Conservation (phyloP, 2,113 vertebrate genomes). For the Anser brachyrhynchus region DNA sequence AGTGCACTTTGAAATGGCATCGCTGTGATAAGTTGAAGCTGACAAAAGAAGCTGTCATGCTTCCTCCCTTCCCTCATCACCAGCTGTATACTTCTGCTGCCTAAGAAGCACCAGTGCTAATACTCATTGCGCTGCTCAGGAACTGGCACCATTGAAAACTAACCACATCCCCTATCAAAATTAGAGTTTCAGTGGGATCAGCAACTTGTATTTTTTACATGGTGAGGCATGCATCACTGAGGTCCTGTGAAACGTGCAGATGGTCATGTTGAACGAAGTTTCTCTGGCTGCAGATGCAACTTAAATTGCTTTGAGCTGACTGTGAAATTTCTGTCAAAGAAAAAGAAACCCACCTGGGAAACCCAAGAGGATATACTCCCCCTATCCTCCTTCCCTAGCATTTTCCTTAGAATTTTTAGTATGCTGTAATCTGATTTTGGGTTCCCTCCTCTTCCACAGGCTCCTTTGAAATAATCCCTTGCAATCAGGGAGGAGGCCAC, state of each 20-base stretch:
- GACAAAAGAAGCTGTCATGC: not conserved
- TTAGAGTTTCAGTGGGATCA: not conserved
- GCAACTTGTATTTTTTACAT: not conserved
- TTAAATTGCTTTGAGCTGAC: not conserved
- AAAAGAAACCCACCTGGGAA: not conserved
- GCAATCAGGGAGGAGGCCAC: not conserved
- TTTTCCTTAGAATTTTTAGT: not conserved
- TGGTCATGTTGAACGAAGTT: not conserved
- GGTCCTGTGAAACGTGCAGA: not conserved
- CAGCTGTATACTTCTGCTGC: not conserved
- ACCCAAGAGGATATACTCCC: not conserved
- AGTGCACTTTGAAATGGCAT: not conserved
- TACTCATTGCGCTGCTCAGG: not conserved
- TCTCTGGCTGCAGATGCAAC: not conserved
- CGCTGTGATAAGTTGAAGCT: not conserved
- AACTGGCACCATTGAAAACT: not conserved
- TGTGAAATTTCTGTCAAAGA: not conserved
- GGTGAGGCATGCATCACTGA: not conserved
- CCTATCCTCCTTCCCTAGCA: not conserved
- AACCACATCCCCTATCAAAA: not conserved
- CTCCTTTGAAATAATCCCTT: not conserved
- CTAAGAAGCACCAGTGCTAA: conserved; percentile 16
- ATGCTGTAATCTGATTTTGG: not conserved
- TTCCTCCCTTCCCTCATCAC: not conserved
- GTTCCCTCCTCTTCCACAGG: not conserved